Percentiles rank a stretch among this genome's conserved stretches.
Conservation (phyloP, 2,797 vertebrate species). For the Poeciliopsis turneri region DNA sequence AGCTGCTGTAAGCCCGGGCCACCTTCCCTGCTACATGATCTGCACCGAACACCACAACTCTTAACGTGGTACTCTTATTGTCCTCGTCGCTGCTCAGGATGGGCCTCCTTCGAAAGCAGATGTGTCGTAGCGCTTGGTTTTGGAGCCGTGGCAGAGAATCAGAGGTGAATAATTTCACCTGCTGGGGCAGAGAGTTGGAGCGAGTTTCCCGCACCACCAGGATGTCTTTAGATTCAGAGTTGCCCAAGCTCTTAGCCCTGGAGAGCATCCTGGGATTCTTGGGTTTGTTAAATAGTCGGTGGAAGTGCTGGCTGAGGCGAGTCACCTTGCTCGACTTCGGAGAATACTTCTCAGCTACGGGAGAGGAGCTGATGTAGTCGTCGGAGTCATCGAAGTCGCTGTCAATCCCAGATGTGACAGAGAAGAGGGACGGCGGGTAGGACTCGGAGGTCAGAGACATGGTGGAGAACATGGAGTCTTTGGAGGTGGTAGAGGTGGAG, state of each 20-base stretch:
- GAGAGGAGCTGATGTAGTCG: slow-evolving; percentile 71
- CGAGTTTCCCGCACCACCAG: slow-evolving; percentile 82
- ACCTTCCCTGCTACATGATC: slow-evolving; percentile 94
- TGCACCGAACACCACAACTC: slow-evolving; percentile 94
- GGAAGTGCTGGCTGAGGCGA: slow-evolving; percentile 84
- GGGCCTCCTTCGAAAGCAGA: slow-evolving; percentile 85
- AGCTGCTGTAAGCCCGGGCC: slow-evolving; percentile 90
- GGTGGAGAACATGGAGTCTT: slow-evolving; percentile 87
- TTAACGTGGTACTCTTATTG: slow-evolving; percentile 77
- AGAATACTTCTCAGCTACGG: slow-evolving; percentile 44
- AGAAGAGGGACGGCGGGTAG: slow-evolving; percentile 85
- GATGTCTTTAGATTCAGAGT: slow-evolving; percentile 74
- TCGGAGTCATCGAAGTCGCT: slow-evolving; percentile 92
- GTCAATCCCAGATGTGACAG: slow-evolving; percentile 87
- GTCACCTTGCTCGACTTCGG: slow-evolving; percentile 56
- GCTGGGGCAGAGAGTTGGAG: slow-evolving; percentile 92
- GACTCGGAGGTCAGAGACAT: slow-evolving; percentile 80
- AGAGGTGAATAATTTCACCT: slow-evolving; percentile 72
- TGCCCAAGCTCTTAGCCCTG: slow-evolving; percentile 89
- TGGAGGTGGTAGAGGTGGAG: slow-evolving; percentile 80
- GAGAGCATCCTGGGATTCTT: slow-evolving; percentile 80
- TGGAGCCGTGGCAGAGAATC: slow-evolving; percentile 50
- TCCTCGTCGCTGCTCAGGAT: slow-evolving; percentile 92
- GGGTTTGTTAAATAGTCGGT: slow-evolving; percentile 84
- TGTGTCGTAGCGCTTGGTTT: slow-evolving; percentile 62